phyloP scores from a whole-genome alignment of 2,113 vertebrate species.

The Nicator chloris region DNA sequence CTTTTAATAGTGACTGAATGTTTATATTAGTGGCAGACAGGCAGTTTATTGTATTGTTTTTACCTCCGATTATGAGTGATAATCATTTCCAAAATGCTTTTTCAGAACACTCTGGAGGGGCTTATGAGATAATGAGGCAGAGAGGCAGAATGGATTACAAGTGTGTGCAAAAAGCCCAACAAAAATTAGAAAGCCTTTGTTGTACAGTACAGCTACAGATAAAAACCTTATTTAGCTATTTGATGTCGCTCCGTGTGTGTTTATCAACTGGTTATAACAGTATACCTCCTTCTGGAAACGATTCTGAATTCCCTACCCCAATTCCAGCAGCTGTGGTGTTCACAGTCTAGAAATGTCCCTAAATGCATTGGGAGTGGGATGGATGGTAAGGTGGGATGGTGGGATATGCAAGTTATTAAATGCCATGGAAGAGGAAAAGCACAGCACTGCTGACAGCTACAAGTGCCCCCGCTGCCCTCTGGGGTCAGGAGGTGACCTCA shows the following conservation, averaged over 20 bases:
- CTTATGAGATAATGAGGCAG: neutral
- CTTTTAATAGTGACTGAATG: neutral
- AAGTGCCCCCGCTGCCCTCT: neutral
- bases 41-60: neutral
- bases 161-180: neutral
- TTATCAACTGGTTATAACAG: neutral
- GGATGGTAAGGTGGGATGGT: neutral
- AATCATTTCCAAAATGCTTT: constrained; percentile 2
- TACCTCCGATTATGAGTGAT: neutral
- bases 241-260: neutral
- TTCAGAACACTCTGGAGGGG: neutral
- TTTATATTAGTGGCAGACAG: neutral
- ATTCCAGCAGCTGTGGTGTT: neutral
- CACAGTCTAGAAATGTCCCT: neutral
- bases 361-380: neutral
- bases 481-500: constrained; percentile 35
- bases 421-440: neutral
- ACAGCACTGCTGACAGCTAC: neutral
- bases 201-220: neutral
- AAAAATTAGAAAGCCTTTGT: neutral
- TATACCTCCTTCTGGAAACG: neutral
- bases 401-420: neutral
- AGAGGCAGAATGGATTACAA: neutral
- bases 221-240: neutral
- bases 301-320: neutral